A percentile compares a stretch with the other conserved stretches of the same genome.
These are phyloP conservation scores for Caloenas nicobarica DNA, from an alignment of 2,113 vertebrate genomes.

Conservation along the genomic window DNA sequence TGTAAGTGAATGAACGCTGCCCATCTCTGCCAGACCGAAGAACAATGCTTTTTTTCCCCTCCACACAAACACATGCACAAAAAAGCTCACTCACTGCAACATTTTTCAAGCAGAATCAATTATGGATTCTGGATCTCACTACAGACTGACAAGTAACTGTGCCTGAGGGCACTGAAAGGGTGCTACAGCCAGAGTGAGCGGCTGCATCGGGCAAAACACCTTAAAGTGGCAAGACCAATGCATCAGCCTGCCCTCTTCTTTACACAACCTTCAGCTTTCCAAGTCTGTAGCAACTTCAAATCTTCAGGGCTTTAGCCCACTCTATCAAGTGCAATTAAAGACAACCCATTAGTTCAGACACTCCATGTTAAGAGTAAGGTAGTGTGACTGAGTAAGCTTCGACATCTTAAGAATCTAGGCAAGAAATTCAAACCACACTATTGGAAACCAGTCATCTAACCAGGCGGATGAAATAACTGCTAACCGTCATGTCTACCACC, in stretches of 20 bases:
- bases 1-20: fast-evolving
- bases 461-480: neutral
- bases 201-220: neutral
- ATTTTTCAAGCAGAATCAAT: neutral
- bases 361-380: neutral
- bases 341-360: fast-evolving
- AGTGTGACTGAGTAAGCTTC: neutral
- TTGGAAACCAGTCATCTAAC: neutral
- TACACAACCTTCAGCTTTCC: neutral
- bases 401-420: neutral
- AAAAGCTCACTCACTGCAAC: neutral
- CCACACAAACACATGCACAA: neutral
- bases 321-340: fast-evolving
- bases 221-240: neutral
- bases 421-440: neutral
- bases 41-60: fast-evolving
- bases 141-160: neutral
- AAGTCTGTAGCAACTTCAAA: neutral
- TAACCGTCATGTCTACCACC: neutral
- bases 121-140: neutral
- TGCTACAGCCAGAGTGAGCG: neutral
- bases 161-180: neutral
- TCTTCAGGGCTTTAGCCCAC: neutral
- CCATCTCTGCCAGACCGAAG: neutral
- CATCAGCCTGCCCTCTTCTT: neutral